Percentiles rank a stretch among this genome's conserved stretches.
These are phyloP conservation scores for Eristalinus sepulchralis DNA, from an alignment of 2,888 invertebrate species.

Conservation along the genomic window DNA sequence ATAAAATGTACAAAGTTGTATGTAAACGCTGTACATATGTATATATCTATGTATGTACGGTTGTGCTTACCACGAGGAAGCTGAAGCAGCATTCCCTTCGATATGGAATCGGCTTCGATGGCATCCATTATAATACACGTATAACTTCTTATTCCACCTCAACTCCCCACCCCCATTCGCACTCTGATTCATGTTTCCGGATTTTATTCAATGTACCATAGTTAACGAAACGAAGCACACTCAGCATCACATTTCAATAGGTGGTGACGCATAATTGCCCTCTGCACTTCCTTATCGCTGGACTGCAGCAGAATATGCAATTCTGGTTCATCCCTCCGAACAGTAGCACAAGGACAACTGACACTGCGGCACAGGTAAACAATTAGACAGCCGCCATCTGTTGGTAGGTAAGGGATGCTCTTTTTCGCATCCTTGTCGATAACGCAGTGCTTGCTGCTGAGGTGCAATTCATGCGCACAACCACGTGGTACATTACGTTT, in stretches of 20 bases:
- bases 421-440: slow-evolving; percentile 51
- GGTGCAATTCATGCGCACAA: slow-evolving; percentile 68
- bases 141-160: slow-evolving; percentile 3
- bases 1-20: slow-evolving; percentile 68
- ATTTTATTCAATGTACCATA: neutral
- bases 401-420: slow-evolving; percentile 39
- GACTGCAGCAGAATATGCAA: slow-evolving; percentile 32
- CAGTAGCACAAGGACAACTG: slow-evolving; percentile 22
- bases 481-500: neutral
- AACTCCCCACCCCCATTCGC: neutral
- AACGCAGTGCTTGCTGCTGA: slow-evolving; percentile 35
- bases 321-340: slow-evolving; percentile 33
- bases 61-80: neutral
- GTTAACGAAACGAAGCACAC: neutral
- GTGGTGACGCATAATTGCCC: slow-evolving; percentile 9
- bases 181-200: slow-evolving; percentile 3
- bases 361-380: slow-evolving; percentile 32
- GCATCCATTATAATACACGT: slow-evolving; percentile 28
- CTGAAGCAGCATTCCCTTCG: neutral
- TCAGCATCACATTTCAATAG: neutral
- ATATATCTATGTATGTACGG: neutral
- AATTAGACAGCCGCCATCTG: slow-evolving; percentile 50
- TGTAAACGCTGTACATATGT: slow-evolving; percentile 43
- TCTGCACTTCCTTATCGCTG: slow-evolving; percentile 49
- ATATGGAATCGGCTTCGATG: slow-evolving; percentile 21